Evolutionary conservation across 2,888 invertebrate species (phyloP), one percentile per base, ranked within the genome.

Genomic region (Leucoma salicis): DNA sequence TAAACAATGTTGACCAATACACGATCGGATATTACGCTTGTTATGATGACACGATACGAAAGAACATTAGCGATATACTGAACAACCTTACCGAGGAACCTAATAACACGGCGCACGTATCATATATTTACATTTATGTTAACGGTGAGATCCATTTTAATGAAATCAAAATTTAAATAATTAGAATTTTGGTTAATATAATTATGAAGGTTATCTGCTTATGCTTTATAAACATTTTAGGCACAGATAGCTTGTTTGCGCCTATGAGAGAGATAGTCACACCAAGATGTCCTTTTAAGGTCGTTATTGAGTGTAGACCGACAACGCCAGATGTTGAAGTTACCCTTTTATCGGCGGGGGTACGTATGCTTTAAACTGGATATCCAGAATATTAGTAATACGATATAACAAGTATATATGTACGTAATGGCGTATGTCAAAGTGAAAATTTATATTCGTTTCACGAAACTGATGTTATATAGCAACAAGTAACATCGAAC

Each of bases 21-120:
- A 74, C 90, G 37, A 91, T 92, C 39, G 92, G 91, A 33, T 91
- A 86, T 64, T 92, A 91, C 55, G 91, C 89, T 48, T 92, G 92
- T 62, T 78, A 85, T 36, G 90, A 91, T 57, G 65, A 74, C 31
- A 62, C 68, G 6, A 53, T 90, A 24, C 14, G 3, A 36, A 29
- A 11, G 12, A 78, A 89, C 48, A 62, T 66, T 39, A 56, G 53
- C 13, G 60, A 65, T 24, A 61, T 78, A 43, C 60, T 87, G 29
- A 69, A 69, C 38, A 66, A 76, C 39, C 55, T 87, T 29, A 54
- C 63, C 14, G 75, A 72, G 42, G 88, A 87, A 66, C 87, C 81
- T 1, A 65, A 53, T 46, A 78, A 85, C 49, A 79, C 74, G 10
- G 71, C 70, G 37, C 72, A 82, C 46, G 65, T 79, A 29, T 56